Conservation (phyloP, 2,888 invertebrate genomes). For the Hyalella azteca region DNA sequence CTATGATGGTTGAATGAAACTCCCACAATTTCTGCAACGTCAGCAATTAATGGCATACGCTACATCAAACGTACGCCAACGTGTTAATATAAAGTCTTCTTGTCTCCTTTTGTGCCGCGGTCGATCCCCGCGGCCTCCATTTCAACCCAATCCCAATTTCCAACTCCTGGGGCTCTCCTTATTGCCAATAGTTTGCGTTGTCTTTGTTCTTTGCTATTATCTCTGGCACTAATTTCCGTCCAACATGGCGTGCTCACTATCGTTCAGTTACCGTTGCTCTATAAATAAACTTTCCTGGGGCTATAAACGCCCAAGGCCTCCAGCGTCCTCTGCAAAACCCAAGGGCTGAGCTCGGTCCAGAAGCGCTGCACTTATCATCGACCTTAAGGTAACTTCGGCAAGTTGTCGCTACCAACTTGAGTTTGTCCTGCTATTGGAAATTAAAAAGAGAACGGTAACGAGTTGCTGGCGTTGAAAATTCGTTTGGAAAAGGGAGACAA, state of each 20-base stretch:
- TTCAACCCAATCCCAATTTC: not conserved
- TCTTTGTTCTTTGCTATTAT: slow-evolving; percentile 35
- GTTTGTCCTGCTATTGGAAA: no score
- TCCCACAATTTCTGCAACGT: no score
- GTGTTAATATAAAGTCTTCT: no score
- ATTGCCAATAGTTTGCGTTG: slow-evolving; percentile 23
- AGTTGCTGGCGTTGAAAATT: no score
- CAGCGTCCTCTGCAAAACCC: not conserved
- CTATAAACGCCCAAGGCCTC: slow-evolving; percentile 6
- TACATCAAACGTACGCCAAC: no score
- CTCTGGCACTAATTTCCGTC: slow-evolving; percentile 33
- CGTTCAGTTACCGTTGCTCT: slow-evolving; percentile 22
- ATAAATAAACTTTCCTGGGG: slow-evolving; percentile 30
- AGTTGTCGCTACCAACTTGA: no score
- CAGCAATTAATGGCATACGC: no score
- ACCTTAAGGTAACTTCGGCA: no score
- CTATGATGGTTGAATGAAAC: no score
- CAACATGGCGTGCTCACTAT: slow-evolving; percentile 27
- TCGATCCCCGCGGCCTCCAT: not conserved
- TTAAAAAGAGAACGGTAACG: no score
- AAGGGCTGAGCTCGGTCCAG: not conserved
- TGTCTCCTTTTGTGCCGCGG: not conserved
- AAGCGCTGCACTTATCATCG: not conserved
- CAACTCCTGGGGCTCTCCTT: slow-evolving; percentile 15
- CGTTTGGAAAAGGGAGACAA: no score